phyloP scores from a whole-genome alignment of 2,113 vertebrate genomes.

The Osmerus mordax region DNA sequence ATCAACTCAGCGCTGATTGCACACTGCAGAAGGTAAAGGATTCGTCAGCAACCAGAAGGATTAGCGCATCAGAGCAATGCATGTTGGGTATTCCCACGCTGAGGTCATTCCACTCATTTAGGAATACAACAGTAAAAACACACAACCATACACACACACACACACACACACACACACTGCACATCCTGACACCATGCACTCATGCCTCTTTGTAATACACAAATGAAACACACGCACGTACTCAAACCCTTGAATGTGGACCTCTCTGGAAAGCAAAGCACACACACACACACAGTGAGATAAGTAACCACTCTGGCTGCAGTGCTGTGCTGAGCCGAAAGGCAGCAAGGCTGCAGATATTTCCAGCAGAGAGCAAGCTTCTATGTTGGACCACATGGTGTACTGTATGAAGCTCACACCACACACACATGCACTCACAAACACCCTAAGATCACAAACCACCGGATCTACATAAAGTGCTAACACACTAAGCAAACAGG shows the following conservation, averaged over 20 bases:
- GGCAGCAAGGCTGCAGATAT: slow-evolving; percentile 11
- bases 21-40: slow-evolving; percentile 42
- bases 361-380: slow-evolving; percentile 39
- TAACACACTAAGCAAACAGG: slow-evolving; percentile 33
- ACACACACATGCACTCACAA: slow-evolving; percentile 22
- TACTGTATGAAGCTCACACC: neutral
- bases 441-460: neutral
- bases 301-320: neutral
- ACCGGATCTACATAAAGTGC: slow-evolving; percentile 18
- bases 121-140: neutral
- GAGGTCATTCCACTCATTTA: neutral
- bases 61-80: slow-evolving; percentile 48
- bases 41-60: slow-evolving; percentile 59
- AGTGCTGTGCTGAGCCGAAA: neutral
- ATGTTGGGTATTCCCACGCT: slow-evolving; percentile 53
- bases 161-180: slow-evolving; percentile 15
- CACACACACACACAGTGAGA: neutral
- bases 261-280: slow-evolving; percentile 19
- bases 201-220: slow-evolving; percentile 7
- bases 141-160: slow-evolving; percentile 4
- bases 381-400: slow-evolving; percentile 29
- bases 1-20: slow-evolving; percentile 48
- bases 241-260: slow-evolving; percentile 8
- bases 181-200: slow-evolving; percentile 41
- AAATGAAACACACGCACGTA: no score